Conservation (phyloP, 92 coral and sea anemone genomes). For the Pocillopora grandis region DNA sequence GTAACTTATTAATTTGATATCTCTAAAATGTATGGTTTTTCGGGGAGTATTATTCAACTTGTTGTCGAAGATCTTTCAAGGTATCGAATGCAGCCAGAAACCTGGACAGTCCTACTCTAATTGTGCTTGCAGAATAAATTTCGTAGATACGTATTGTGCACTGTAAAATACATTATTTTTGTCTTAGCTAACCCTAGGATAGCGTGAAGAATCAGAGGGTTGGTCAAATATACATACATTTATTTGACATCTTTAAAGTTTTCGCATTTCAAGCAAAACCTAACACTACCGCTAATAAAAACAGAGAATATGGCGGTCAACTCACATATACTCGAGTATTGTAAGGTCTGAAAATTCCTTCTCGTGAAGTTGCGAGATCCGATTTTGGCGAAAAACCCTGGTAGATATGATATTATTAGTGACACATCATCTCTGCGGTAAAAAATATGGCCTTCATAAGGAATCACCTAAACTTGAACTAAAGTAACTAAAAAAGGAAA, state of each 20-base stretch:
- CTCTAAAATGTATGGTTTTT: too few species aligned
- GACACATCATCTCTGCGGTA: too few species aligned
- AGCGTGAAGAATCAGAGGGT: too few species aligned
- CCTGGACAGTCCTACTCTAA: not conserved
- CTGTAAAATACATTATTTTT: too few species aligned
- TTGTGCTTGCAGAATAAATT: not conserved
- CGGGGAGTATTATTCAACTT: too few species aligned
- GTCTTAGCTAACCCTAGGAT: too few species aligned
- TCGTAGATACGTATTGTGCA: not conserved
- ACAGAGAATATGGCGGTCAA: not conserved
- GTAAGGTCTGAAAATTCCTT: constrained; percentile 9
- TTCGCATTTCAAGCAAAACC: not conserved
- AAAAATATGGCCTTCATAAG: too few species aligned
- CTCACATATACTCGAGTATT: constrained; percentile 31
- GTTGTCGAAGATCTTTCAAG: too few species aligned
- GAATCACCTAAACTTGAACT: too few species aligned
- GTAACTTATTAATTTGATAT: not conserved
- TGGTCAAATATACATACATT: too few species aligned
- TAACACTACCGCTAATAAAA: not conserved
- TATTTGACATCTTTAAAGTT: too few species aligned
- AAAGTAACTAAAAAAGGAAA: too few species aligned
- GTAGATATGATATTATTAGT: not conserved
- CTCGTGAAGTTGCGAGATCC: constrained; percentile 28
- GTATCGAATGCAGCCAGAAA: not conserved
- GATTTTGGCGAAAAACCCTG: constrained; percentile 17